Base-by-base conservation (phyloP, 2,797 vertebrate genomes). In the Acomys russatus region DNA sequence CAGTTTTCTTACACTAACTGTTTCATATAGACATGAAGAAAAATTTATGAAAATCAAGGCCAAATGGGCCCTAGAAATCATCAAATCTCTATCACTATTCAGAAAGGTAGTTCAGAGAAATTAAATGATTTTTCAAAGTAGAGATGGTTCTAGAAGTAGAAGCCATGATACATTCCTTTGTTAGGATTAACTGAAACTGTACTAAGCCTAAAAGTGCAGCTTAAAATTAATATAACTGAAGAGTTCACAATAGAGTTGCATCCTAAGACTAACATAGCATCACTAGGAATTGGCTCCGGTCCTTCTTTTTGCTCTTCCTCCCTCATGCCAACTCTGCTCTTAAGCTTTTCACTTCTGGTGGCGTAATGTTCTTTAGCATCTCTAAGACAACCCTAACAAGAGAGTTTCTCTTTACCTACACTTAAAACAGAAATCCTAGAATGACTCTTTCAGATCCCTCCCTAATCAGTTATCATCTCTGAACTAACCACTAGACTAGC, bases 11-110 rank as follows among this genome's bases (percentile, higher is more conserved):
- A 56, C 44, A 11, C 17, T 63, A 35, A 44, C 63, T 70, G 25
- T 44, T 68, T 70, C 38, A n/a, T 77, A 33, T 44, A 79, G 11
- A n/a, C 33, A 28, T 88, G 22, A 71, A 93, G 88, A 93, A 93
- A 78, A 56, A 61, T 71, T 68, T 25, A 3, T 30, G 59, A 59
- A 90, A 74, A 64, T 83, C 23, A 90, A 15, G 70, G 35, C 33
- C 66, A 51, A 44, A 79, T 54, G 30, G 49, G 51, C 54, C 51
- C 22, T 18, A 78, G 64, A 59, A 68, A 79, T 84, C 3, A 54
- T n/a, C 33, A 84, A 51, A 28, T 44, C 49, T 51, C 61, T 73
- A 4, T 25, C 25, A 51, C 15, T 18, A 54, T 79, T 87, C 25
- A 44, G 25, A 87, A 86, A 71, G 9, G 25, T 23, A 35, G 23